phyloP scores from a whole-genome alignment of 23 tunicate species.

The Halocynthia roretzi region DNA sequence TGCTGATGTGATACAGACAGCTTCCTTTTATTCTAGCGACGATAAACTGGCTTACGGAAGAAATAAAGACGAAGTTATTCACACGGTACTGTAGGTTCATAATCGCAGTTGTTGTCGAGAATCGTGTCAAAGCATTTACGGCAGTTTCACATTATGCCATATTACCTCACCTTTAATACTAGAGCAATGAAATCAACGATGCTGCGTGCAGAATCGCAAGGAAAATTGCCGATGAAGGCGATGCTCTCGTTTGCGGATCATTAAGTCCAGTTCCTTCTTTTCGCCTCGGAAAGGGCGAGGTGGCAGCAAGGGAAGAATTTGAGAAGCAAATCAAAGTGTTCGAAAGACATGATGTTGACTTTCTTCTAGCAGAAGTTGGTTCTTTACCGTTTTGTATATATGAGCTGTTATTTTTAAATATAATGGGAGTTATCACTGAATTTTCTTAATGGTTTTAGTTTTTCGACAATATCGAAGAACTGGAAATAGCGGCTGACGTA shows the following conservation, averaged over 20 bases:
- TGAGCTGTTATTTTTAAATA: background rate
- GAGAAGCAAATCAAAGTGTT: slow-evolving; percentile 23
- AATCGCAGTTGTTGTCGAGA: too few species aligned
- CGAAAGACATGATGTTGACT: slow-evolving; percentile 35
- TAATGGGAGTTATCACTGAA: background rate
- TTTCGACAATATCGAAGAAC: slow-evolving; percentile 55
- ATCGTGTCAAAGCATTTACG: too few species aligned
- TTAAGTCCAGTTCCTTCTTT: slow-evolving; percentile 35
- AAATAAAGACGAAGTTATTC: background rate
- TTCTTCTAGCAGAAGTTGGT: slow-evolving; percentile 46
- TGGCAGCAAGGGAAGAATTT: slow-evolving; percentile 30
- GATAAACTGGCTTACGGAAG: slow-evolving; percentile 24
- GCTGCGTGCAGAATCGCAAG: slow-evolving; percentile 67
- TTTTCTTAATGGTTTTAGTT: slow-evolving; percentile 38
- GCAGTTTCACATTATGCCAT: too few species aligned
- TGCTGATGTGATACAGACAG: slow-evolving; percentile 27
- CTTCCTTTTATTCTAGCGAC: slow-evolving; percentile 21
- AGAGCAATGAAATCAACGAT: slow-evolving; percentile 44
- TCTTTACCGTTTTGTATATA: background rate
- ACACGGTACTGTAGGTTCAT: background rate
- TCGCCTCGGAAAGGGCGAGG: slow-evolving; percentile 7
- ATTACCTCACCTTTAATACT: background rate
- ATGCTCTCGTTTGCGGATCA: slow-evolving; percentile 47
- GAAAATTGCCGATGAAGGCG: slow-evolving; percentile 54
- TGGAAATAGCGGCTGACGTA: slow-evolving; percentile 63